Conservation (phyloP, 1,140 invertebrate genomes). For the Drosophila nasuta region DNA sequence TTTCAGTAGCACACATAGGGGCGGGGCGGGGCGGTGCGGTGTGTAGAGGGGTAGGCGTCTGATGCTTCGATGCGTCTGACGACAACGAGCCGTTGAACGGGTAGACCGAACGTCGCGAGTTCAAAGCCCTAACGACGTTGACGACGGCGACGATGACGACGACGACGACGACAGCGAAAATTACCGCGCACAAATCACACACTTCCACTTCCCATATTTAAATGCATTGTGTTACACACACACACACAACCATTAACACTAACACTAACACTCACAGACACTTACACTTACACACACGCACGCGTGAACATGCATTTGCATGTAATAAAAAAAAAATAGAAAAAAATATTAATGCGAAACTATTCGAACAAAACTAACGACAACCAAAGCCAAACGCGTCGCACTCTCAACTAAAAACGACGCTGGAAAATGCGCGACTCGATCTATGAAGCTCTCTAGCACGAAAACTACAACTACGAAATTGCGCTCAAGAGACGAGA, state of each 20-base stretch:
- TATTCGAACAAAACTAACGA: slow-evolving; percentile 37
- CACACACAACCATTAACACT: not conserved
- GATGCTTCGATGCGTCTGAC: slow-evolving; percentile 10
- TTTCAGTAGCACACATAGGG: slow-evolving; percentile 10
- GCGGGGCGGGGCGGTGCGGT: not conserved
- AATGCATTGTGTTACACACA: slow-evolving; percentile 14
- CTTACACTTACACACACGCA: not conserved
- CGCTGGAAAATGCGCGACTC: slow-evolving; percentile 52
- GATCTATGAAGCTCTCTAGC: slow-evolving; percentile 49
- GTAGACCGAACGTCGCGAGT: slow-evolving; percentile 38
- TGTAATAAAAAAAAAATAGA: not conserved
- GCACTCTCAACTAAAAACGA: slow-evolving; percentile 54
- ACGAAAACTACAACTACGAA: slow-evolving; percentile 33
- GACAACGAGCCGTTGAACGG: slow-evolving; percentile 56
- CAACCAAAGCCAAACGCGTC: slow-evolving; percentile 56
- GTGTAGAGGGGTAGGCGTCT: not conserved
- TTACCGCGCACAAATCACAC: slow-evolving; percentile 29
- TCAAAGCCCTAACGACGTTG: slow-evolving; percentile 56
- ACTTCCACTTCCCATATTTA: slow-evolving; percentile 49
- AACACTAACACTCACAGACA: slow-evolving; percentile 13
- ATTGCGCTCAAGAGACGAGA: slow-evolving; percentile 61
- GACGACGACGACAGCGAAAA: slow-evolving; percentile 22
- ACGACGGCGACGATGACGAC: slow-evolving; percentile 1
- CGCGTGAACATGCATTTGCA: not conserved
- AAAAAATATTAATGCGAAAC: not conserved